Base-by-base conservation (phyloP, 2,797 vertebrate genomes). In the Chaunax sp. region DNA sequence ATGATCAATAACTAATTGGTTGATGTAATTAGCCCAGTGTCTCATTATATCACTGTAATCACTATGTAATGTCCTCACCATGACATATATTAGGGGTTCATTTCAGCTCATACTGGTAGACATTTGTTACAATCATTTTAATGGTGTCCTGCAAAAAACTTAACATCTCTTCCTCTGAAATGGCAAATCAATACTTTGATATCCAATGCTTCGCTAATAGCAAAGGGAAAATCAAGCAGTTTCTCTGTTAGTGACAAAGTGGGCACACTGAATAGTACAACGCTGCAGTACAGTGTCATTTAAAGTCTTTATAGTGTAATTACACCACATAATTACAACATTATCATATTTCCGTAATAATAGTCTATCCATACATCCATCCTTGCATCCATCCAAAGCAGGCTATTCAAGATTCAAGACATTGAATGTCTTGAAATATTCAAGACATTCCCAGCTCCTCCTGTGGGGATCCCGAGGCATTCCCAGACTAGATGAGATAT, bases 1-100 rank as follows among this genome's bases (percentile, higher is more conserved):
- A 81, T 77, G 50, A 82, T 33, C 46, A 76, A 49, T 75, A 75
- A 80, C 44, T 78, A 85, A 72, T 74, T 67, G 77, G 12, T 72
- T 62, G 35, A 63, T 62, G 54, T 38, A 67, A 81, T 83, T 63
- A 64, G 37, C 41, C 52, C 26, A 54, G 43, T 53, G 54, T 43
- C 47, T 72, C 46, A 64, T 72, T 82, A 74, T 50, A 80, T 62
- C 19, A 55, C 37, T 62, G 45, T 30, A 43, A 14, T 46, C 22
- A n/a, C 20, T 6, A 62, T 72, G 38, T 50, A 68, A 68, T 78
- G 26, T 50, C 49, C 23, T 69, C 5, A 12, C 16, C 33, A 43
- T 50, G n/a, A 18, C 5, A 35, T 70, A 18, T 18, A 62, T 67
- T 28, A 45, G 26, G 37, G 63, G 26, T 20, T 47, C 13, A 40